These are phyloP conservation scores for Oreortyx pictus DNA, from an alignment of 2,797 vertebrate genomes.

Conservation along the genomic window DNA sequence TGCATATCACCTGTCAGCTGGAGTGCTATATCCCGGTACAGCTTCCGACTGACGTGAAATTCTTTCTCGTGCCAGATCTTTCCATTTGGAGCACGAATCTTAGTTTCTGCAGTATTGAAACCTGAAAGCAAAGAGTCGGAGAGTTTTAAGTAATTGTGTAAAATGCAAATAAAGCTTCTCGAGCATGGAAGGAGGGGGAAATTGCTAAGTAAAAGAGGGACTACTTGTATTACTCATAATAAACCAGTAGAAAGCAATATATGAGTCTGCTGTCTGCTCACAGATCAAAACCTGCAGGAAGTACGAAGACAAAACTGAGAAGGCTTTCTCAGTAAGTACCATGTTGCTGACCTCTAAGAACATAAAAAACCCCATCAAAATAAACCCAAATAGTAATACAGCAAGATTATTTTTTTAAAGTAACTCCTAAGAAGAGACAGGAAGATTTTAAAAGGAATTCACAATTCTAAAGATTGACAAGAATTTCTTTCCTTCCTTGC, in stretches of 20 bases:
- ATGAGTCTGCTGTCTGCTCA: neutral
- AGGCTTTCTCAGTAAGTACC: neutral
- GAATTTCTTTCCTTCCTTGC: neutral
- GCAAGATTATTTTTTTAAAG: fast-evolving
- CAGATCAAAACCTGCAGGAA: neutral
- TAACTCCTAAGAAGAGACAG: neutral
- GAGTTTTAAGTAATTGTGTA: slow-evolving; percentile 9
- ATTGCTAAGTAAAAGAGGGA: neutral
- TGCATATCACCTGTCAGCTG: slow-evolving; percentile 85
- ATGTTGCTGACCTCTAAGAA: neutral
- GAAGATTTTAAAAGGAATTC: neutral
- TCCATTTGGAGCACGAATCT: slow-evolving; percentile 86
- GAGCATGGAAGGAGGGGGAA: neutral
- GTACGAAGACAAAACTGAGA: neutral
- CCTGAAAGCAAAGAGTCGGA: slow-evolving; percentile 78
- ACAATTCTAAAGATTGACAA: neutral
- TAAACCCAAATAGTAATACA: neutral
- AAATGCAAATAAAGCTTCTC: neutral
- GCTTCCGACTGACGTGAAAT: slow-evolving; percentile 85
- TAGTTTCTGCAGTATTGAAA: slow-evolving; percentile 91
- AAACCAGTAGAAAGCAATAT: neutral
- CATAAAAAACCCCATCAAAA: neutral
- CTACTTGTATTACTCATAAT: neutral
- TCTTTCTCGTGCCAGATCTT: slow-evolving; percentile 89
- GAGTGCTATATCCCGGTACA: slow-evolving; percentile 84